These are phyloP conservation scores for Sarotherodon lohbergeri DNA, from an alignment of 2,113 vertebrate species.

Conservation along the genomic window DNA sequence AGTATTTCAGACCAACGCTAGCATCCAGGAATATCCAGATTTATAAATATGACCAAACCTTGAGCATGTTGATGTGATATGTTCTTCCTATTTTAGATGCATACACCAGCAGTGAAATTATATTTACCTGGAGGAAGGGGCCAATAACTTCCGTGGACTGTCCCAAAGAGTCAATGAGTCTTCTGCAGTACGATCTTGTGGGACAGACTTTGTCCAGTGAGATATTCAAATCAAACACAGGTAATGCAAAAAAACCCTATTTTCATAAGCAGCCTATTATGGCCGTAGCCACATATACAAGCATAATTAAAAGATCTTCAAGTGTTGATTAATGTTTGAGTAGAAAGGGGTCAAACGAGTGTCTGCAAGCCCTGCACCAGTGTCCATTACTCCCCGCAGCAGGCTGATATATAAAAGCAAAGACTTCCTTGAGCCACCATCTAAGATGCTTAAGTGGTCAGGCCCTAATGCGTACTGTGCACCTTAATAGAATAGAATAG, in stretches of 20 bases:
- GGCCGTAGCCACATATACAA: neutral
- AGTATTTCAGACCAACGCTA: conserved; percentile 7
- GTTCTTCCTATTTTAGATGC: conserved; percentile 57
- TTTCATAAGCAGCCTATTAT: neutral
- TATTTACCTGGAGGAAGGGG: conserved; percentile 79
- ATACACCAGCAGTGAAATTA: conserved; percentile 73
- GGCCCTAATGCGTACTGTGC: conserved; percentile 33
- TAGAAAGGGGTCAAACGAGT: neutral
- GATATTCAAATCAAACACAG: conserved; percentile 71
- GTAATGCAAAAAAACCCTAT: conserved; percentile 24
- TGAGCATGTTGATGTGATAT: neutral
- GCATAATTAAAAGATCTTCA: neutral
- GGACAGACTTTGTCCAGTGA: conserved; percentile 70
- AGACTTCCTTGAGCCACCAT: conserved; percentile 21
- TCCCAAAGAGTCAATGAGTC: conserved; percentile 76
- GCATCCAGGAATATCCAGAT: neutral
- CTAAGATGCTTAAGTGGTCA: conserved; percentile 53
- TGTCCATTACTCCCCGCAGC: neutral
- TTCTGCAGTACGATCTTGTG: conserved; percentile 78
- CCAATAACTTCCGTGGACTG: conserved; percentile 67
- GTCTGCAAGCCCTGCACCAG: neutral
- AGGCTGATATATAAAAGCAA: neutral
- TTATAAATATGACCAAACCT: neutral
- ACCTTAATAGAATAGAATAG: neutral
- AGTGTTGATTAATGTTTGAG: neutral